phyloP scores from a whole-genome alignment of 2,113 vertebrate species.

The Nothocercus nigrocapillus region DNA sequence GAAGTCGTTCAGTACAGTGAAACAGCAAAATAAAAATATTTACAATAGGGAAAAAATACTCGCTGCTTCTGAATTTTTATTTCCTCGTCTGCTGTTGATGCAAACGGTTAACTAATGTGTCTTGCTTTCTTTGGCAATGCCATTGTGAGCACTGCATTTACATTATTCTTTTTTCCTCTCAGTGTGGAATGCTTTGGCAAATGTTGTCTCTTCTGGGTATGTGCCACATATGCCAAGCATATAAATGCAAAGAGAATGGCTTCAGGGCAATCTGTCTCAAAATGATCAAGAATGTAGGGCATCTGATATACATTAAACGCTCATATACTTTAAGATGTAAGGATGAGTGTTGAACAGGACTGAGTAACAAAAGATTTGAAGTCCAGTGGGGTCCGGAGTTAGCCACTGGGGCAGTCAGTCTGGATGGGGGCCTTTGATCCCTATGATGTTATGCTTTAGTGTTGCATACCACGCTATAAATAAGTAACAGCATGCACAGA shows the following conservation, averaged over 20 bases:
- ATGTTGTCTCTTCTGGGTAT: neutral
- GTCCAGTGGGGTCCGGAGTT: neutral
- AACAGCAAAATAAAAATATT: slow-evolving; percentile 17
- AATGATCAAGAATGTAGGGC: neutral
- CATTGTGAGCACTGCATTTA: neutral
- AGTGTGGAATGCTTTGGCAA: neutral
- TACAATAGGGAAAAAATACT: neutral
- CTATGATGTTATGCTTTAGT: neutral
- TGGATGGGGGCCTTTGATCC: neutral
- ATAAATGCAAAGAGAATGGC: neutral
- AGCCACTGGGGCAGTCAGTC: neutral
- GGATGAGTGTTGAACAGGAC: neutral
- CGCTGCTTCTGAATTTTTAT: neutral
- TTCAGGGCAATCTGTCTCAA: neutral
- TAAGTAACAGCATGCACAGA: neutral
- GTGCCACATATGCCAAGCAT: neutral
- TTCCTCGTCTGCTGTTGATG: neutral
- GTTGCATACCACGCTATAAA: neutral
- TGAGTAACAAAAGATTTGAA: neutral
- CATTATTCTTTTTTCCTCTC: no score
- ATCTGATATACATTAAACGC: neutral
- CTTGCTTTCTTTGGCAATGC: neutral
- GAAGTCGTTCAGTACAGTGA: neutral
- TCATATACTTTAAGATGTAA: neutral
- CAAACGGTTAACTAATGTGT: neutral